Base-by-base conservation (phyloP, 1,140 invertebrate genomes). In the Popillia japonica region DNA sequence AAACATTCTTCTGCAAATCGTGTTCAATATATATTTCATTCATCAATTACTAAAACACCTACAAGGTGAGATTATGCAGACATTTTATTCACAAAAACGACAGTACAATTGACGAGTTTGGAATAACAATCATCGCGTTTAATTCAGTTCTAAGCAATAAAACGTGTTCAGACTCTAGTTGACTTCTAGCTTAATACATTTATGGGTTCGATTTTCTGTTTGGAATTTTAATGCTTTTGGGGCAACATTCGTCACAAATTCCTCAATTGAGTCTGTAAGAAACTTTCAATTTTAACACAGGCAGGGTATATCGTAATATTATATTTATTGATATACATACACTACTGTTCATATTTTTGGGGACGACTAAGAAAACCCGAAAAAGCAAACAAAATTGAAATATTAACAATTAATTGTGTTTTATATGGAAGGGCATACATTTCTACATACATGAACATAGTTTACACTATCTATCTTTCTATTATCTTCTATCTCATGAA, bases 51-150 rank as follows among this genome's bases (percentile, higher is more conserved):
- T 68, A 22, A 34, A 34, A 68, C 59, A 22, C 61, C 22, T 68
- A 68, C 61, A 34, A 68, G 27, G 61, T 27, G 61, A 68, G 22
- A 68, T 68, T 68, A 34, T 23, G 61, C 61, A 68, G 61, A 22
- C 27, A 68, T 68, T 68, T 68, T 68, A 27, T 68, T 68, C 61
- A 22, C 61, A 68, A 68, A 68, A 68, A 68, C 61, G 61, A 68
- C 61, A 68, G 61, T 34, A 22, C 6, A 22, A 68, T 34, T 23
- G 27, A 68, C 61, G 61, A 68, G 61, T 68, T 34, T 20, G 22
- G 61, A 68, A 68, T 68, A 10, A 22, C 61, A 68, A 68, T 68
- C 27, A 68, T 34, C 48, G 27, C 11, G 11, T 68, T 68, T 68
- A 68, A 68, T 68, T 68, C 61, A 68, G 27, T 68, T 68, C 22